phyloP scores from a whole-genome alignment of 2,888 invertebrate species.

The Anoncus sp. region DNA sequence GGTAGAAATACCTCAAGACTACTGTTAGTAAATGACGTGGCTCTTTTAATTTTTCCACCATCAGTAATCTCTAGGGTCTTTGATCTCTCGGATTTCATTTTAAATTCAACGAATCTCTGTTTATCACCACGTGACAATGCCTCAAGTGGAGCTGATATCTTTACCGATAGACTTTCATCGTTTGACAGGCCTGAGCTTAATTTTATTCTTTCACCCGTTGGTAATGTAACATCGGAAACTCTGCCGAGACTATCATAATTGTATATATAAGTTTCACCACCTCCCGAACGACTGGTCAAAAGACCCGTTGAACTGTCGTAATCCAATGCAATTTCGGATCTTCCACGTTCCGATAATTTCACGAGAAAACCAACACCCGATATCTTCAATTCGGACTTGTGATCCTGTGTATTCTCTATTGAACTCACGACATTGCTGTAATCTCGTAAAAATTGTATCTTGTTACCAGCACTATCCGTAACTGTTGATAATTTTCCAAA shows the following conservation, averaged over 20 bases:
- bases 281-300: slow-evolving; percentile 92
- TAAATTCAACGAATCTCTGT: slow-evolving; percentile 85
- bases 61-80: slow-evolving; percentile 89
- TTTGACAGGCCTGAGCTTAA: slow-evolving; percentile 91
- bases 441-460: slow-evolving; percentile 95
- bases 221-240: slow-evolving; percentile 93
- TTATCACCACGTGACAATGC: slow-evolving; percentile 85
- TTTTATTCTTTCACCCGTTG: slow-evolving; percentile 95
- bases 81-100: slow-evolving; percentile 87
- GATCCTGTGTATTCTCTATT: slow-evolving; percentile 97
- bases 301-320: slow-evolving; percentile 96
- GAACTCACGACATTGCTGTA: slow-evolving; percentile 97
- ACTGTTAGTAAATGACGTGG: slow-evolving; percentile 91
- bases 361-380: slow-evolving; percentile 96
- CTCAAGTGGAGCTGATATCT: slow-evolving; percentile 87
- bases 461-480: slow-evolving; percentile 96
- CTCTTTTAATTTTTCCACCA: slow-evolving; percentile 88
- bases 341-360: slow-evolving; percentile 94
- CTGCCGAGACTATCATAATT: slow-evolving; percentile 96
- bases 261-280: slow-evolving; percentile 95
- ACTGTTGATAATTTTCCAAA: slow-evolving; percentile 97
- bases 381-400: slow-evolving; percentile 95
- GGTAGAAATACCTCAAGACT: slow-evolving; percentile 91
- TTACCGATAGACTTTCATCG: slow-evolving; percentile 90
- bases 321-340: slow-evolving; percentile 94